A percentile compares a stretch with the other conserved stretches of the same genome.
These are phyloP conservation scores for Bombus pascuorum DNA, from an alignment of 1,140 invertebrate species.

Conservation along the genomic window DNA sequence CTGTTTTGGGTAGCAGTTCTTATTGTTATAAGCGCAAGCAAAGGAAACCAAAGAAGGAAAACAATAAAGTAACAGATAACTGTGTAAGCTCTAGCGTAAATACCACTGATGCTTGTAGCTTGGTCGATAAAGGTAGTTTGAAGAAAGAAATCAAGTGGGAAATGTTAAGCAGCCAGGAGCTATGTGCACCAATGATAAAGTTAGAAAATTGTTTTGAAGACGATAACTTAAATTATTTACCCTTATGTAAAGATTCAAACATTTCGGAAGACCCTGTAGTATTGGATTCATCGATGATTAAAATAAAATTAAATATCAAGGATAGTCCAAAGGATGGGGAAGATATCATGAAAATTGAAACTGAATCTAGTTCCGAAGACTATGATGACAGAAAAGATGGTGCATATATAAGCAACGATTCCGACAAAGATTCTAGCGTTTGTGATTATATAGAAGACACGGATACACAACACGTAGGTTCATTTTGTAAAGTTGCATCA, in stretches of 20 bases:
- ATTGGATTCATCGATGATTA: neutral
- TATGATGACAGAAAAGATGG: neutral
- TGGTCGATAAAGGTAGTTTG: neutral
- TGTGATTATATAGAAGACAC: constrained; percentile 64
- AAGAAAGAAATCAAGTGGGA: neutral
- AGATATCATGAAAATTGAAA: constrained; percentile 32
- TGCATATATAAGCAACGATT: constrained; percentile 35
- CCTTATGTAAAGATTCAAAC: neutral
- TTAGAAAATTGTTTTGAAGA: neutral
- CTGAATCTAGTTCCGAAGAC: neutral
- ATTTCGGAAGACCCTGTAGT: neutral
- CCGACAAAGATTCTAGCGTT: constrained; percentile 39
- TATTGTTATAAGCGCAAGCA: neutral
- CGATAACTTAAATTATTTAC: neutral
- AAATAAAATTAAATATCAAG: neutral
- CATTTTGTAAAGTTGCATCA: neutral
- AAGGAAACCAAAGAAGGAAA: neutral
- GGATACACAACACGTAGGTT: constrained; percentile 38
- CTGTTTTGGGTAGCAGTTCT: neutral
- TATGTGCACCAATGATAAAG: too few species aligned
- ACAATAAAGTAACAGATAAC: too few species aligned
- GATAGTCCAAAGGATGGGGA: constrained; percentile 4
- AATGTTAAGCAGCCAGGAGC: neutral
- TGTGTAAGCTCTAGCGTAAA: neutral
- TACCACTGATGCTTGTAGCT: neutral